phyloP scores from a whole-genome alignment of 2,113 vertebrate genomes.

The Gallinago jamesoni region DNA sequence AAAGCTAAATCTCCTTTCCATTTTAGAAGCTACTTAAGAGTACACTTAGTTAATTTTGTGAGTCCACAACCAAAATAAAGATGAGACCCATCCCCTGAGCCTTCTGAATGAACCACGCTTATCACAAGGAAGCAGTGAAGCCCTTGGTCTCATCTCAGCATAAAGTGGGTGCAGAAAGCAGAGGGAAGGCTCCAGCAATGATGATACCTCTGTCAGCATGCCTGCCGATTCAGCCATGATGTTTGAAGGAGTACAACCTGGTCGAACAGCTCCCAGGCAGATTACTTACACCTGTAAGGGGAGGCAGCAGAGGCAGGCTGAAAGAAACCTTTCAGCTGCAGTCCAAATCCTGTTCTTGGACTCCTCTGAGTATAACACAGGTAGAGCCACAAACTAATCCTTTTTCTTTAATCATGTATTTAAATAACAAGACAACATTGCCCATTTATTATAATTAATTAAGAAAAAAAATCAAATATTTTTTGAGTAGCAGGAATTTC shows the following conservation, averaged over 20 bases:
- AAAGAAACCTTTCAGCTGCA: neutral
- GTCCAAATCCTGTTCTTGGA: neutral
- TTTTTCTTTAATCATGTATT: neutral
- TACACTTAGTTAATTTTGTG: neutral
- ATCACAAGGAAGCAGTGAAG: neutral
- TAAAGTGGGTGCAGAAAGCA: neutral
- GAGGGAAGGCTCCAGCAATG: neutral
- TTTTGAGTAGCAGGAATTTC: neutral
- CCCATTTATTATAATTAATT: neutral
- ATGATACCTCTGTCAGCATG: neutral
- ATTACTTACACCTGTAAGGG: neutral
- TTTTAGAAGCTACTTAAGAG: neutral
- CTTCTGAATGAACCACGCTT: neutral
- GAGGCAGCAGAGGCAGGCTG: neutral
- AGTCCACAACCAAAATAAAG: neutral
- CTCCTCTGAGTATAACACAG: neutral
- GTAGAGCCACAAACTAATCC: neutral
- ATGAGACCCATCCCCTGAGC: neutral
- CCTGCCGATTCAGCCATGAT: rapidly evolving
- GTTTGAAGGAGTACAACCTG: neutral
- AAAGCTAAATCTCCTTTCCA: neutral
- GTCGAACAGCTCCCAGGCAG: neutral
- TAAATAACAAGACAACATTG: neutral
- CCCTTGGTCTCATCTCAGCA: neutral
- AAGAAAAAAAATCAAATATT: neutral